Evolutionary conservation across 2,888 invertebrate genomes (phyloP), one percentile per base, ranked within the genome.

Genomic region (Limnephilus lunatus): DNA sequence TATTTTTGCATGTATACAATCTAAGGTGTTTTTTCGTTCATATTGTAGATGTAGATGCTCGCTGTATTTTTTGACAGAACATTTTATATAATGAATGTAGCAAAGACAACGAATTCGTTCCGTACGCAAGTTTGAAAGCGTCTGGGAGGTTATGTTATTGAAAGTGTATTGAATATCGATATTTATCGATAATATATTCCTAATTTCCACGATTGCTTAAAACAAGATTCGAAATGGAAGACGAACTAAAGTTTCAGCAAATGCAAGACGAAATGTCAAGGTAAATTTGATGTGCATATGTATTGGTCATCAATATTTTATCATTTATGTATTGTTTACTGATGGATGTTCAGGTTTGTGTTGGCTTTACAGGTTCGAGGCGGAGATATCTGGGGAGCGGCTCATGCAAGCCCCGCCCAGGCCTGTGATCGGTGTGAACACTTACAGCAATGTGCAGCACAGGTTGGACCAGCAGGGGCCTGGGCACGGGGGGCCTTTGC

Each of bases 231-330:
- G 93, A 93, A 48, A 93, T 93, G 93, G 93, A 93, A 82, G 94
- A 94, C 81, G 90, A 94, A 30, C 95, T 94, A 94, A 97, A 97
- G 96, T 96, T 97, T 94, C 96, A 97, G 94, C 97, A 98, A 95
- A 98, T 98, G 97, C 98, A 99, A 95, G 98, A 98, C 95, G 98
- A 99, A 96, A 98, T 98, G 97, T 98, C 97, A 95, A 97, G 98
- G 98, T 98, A 95, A 95, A 94, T 94, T 31, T 88, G 32, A 32
- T 31, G 86, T 68, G 1, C 9, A 81, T 31, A 32, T 25, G 32
- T 39, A 85, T 85, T 39, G 32, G 35, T 19, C 32, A 39, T 85
- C 85, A 32, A 35, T 85, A 31, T 85, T 85, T 44, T 35, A 82
- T 82, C 31, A 32, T 30, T 82, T 82, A 15, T 32, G 31, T 30